Evolutionary conservation across 2,797 vertebrate genomes (phyloP).

Genomic region (Galagoides demidoff): DNA sequence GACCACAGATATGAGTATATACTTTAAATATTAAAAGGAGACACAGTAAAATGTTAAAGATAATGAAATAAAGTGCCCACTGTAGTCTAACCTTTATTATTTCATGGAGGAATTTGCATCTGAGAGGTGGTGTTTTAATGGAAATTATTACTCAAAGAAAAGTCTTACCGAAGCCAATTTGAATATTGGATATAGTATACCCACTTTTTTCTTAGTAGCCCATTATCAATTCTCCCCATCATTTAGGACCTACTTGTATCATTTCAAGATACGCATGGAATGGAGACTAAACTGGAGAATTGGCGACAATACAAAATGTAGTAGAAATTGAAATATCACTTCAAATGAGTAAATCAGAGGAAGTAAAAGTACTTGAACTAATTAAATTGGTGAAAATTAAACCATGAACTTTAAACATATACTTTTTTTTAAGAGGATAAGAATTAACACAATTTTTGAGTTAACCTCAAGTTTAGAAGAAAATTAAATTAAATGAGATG

Average conservation of each 20-base stretch:
- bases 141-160: constrained; percentile 40
- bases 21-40: not conserved
- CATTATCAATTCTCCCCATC: constrained; percentile 30
- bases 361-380: constrained; percentile 16
- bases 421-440: not conserved
- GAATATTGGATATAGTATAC: not conserved
- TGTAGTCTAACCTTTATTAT: not conserved
- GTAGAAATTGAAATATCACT: not conserved
- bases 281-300: not conserved
- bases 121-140: not conserved
- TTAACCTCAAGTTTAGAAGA: constrained; percentile 12
- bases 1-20: not conserved
- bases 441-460: not conserved
- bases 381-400: not conserved
- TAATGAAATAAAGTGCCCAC: not conserved
- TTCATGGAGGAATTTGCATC: not conserved
- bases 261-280: not conserved
- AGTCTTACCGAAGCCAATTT: not conserved
- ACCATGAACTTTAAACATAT: not conserved
- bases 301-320: not conserved
- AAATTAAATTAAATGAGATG: constrained; percentile 32
- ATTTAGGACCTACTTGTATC: not conserved
- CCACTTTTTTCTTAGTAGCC: not conserved
- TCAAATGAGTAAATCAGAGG: not conserved
- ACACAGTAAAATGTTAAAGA: not conserved